Base-by-base conservation (phyloP, 2,888 invertebrate genomes). In the Serrognathus titanus region DNA sequence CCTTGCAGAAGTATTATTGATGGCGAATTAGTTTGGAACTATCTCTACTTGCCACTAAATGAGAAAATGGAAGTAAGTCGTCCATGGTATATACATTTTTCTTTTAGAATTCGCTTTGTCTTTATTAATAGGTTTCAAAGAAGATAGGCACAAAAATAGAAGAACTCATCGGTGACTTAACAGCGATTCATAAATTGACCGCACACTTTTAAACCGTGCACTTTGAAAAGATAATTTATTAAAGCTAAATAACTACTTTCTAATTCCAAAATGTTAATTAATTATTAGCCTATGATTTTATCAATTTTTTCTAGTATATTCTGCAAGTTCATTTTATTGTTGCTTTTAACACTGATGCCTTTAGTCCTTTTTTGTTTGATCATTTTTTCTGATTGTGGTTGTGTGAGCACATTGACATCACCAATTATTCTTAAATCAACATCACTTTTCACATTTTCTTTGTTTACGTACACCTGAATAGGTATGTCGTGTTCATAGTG, bases 91-190 rank as follows among this genome's bases (percentile, higher is more conserved):
- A 35, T 12, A 31, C 7, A 37, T 46, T 43, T 11, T n/a, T n/a
- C n/a, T 31, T 53, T 50, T 35, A 39, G 12, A 8, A 48, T 5
- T 37, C 53, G 60, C 43, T 58, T 57, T 67, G 61, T n/a, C 79
- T 80, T 36, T 16, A 16, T 31, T 5, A 31, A 31, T 77, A 84
- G 84, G 88, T 98, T 40, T 93, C 97, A 0, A 94, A 93, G 75
- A 94, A 97, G 77, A 96, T 98, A 68, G 98, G 98, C 50, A 94
- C 96, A 6, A 91, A 91, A 76, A 85, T 91, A 41, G 94, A 96
- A 67, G 97, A 97, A 80, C 86, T 97, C 43, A 82, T 92, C 63
- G 87, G 92, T 49, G 97, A 97, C 77, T 80, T 97, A 55, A 85
- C 88, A 68, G 97, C 97, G 75, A 92, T 97, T 65, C 92, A 96